These are phyloP conservation scores for Sylvilagus floridanus DNA, from an alignment of 2,797 vertebrate species.

Conservation along the genomic window DNA sequence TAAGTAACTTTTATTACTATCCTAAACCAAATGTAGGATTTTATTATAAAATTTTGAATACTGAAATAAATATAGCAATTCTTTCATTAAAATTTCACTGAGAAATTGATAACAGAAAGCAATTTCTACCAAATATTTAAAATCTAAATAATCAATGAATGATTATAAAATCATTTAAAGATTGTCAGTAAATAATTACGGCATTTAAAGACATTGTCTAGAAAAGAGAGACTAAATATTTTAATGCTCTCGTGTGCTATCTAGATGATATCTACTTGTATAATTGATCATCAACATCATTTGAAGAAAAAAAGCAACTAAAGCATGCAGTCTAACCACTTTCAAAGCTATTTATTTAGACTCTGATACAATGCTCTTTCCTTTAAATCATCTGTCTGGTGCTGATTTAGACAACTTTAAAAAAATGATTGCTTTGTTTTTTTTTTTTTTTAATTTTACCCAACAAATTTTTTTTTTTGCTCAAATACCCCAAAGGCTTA, in stretches of 20 bases:
- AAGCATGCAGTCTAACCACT: background rate
- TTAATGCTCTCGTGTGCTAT: background rate
- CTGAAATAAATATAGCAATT: background rate
- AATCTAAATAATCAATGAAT: background rate
- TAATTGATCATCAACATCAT: background rate
- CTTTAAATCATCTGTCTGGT: background rate
- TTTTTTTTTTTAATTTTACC: background rate
- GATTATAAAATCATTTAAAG: background rate
- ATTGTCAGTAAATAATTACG: slow-evolving; percentile 1
- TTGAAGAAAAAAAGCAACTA: background rate
- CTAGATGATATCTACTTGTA: background rate
- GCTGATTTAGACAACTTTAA: background rate
- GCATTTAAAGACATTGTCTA: background rate
- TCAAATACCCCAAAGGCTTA: background rate
- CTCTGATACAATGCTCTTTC: background rate
- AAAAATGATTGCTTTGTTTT: background rate
- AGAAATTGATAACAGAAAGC: background rate
- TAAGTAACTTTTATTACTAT: background rate
- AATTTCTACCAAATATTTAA: slow-evolving; percentile 44
- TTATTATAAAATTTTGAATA: slow-evolving; percentile 10
- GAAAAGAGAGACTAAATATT: background rate
- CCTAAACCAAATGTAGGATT: background rate
- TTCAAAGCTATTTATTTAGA: background rate
- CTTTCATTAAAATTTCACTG: slow-evolving; percentile 18
- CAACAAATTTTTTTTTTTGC: background rate